A percentile compares a stretch with the other conserved stretches of the same genome.
phyloP scores from a whole-genome alignment of 1,140 invertebrate species.

The Delia radicum region DNA sequence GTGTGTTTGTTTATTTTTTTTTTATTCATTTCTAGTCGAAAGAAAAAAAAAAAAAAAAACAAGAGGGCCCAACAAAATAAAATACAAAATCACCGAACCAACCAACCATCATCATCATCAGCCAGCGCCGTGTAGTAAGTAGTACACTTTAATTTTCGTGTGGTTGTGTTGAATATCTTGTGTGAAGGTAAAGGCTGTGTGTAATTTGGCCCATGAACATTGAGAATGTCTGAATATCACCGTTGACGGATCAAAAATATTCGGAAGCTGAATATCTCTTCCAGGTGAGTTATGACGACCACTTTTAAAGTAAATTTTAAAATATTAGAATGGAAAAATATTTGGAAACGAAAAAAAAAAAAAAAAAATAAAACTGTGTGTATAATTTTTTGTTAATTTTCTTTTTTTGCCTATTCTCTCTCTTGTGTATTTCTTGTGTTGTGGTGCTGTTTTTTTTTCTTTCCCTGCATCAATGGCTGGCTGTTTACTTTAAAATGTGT shows the following conservation, averaged over 20 bases:
- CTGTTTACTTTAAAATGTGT: not conserved
- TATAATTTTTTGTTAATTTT: slow-evolving; percentile 27
- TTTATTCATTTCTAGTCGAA: not conserved
- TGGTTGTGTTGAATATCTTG: not conserved
- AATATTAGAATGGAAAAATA: not conserved
- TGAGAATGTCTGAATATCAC: slow-evolving; percentile 26
- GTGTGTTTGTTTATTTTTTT: slow-evolving; percentile 2
- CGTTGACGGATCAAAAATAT: slow-evolving; percentile 28
- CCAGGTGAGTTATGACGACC: slow-evolving; percentile 1
- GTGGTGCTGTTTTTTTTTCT: slow-evolving; percentile 2
- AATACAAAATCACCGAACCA: not conserved
- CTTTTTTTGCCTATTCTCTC: slow-evolving; percentile 19
- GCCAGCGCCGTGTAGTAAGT: not conserved
- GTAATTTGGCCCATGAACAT: not conserved
- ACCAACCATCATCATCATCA: not conserved
- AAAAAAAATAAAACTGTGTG: slow-evolving; percentile 3
- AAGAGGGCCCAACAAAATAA: not conserved
- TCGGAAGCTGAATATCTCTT: slow-evolving; percentile 28
- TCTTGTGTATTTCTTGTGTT: slow-evolving; percentile 4
- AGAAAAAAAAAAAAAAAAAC: not conserved
- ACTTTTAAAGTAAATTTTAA: not conserved
- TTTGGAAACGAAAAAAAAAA: no score
- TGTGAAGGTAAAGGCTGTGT: not conserved
- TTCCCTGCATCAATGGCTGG: not conserved
- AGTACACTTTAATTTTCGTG: not conserved